A percentile compares a stretch with the other conserved stretches of the same genome.
These are phyloP conservation scores for Suillia variegata DNA, from an alignment of 2,888 invertebrate genomes.

Conservation along the genomic window DNA sequence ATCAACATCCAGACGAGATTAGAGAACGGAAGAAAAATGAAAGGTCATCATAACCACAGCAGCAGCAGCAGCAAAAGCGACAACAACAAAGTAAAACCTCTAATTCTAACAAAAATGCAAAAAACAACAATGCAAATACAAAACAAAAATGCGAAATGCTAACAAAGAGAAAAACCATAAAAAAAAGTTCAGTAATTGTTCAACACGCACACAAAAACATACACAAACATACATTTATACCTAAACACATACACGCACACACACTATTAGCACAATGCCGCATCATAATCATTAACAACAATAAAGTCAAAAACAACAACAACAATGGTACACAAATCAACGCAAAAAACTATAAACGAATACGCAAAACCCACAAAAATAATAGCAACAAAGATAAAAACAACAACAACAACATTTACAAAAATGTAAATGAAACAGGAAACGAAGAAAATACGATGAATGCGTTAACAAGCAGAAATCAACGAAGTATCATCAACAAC, in stretches of 20 bases:
- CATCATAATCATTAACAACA: conserved; percentile 5
- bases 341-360: conserved; percentile 3
- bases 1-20: too few relatives aligned
- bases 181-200: too few relatives aligned
- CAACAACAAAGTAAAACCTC: too few relatives aligned
- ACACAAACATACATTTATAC: neutral
- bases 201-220: neutral
- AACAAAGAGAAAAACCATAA: too few relatives aligned
- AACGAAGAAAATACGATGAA: neutral
- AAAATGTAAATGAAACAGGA: neutral
- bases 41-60: neutral
- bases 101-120: too few relatives aligned
- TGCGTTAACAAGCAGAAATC: neutral
- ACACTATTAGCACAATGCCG: neutral
- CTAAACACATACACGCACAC: neutral
- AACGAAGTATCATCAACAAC: too few relatives aligned
- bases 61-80: neutral
- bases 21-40: too few relatives aligned
- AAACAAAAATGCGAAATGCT: too few relatives aligned
- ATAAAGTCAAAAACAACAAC: too few relatives aligned
- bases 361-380: conserved; percentile 1
- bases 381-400: conserved; percentile 8
- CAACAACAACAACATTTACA: neutral
- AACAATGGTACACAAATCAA: conserved; percentile 8
- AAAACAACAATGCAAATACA: too few relatives aligned